phyloP scores from a whole-genome alignment of 1,140 invertebrate species.

The Eupristina koningsbergeri region DNA sequence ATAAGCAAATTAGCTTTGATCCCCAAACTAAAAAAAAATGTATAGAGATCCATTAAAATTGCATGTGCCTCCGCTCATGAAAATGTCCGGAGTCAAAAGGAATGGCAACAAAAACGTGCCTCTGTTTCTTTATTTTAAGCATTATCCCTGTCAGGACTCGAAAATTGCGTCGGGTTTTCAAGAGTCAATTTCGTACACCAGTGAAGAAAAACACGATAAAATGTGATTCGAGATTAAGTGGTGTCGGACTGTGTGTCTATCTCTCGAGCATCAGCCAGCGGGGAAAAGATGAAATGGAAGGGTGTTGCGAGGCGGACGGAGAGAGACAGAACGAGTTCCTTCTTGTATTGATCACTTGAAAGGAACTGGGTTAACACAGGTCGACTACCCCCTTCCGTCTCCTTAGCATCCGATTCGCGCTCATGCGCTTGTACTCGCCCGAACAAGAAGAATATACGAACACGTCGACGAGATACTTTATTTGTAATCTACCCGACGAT shows the following conservation, averaged over 20 bases:
- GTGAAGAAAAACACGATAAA: conserved; percentile 26
- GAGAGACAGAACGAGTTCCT: conserved; percentile 44
- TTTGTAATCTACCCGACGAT: not conserved
- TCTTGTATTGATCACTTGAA: conserved; percentile 51
- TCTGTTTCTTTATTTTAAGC: not conserved
- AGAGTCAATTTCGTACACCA: not conserved
- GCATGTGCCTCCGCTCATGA: too few relatives aligned
- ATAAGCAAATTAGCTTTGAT: not conserved
- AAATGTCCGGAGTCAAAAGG: not conserved
- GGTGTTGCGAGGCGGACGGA: conserved; percentile 1
- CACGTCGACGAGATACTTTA: not conserved
- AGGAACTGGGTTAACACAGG: conserved; percentile 53
- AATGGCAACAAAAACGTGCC: not conserved
- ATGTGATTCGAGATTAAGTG: conserved; percentile 45
- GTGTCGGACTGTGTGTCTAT: conserved; percentile 8
- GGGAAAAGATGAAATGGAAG: conserved; percentile 8
- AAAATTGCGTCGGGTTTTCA: not conserved
- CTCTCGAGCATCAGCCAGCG: not conserved
- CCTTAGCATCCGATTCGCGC: conserved; percentile 36
- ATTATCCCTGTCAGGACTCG: too few relatives aligned
- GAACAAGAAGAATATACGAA: not conserved
- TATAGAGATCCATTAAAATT: too few relatives aligned
- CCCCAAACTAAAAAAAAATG: too few relatives aligned
- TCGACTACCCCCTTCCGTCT: conserved; percentile 48
- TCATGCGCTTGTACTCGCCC: not conserved